Evolutionary conservation across 2,888 invertebrate species (phyloP).

Genomic region (Acrocera orbiculus): DNA sequence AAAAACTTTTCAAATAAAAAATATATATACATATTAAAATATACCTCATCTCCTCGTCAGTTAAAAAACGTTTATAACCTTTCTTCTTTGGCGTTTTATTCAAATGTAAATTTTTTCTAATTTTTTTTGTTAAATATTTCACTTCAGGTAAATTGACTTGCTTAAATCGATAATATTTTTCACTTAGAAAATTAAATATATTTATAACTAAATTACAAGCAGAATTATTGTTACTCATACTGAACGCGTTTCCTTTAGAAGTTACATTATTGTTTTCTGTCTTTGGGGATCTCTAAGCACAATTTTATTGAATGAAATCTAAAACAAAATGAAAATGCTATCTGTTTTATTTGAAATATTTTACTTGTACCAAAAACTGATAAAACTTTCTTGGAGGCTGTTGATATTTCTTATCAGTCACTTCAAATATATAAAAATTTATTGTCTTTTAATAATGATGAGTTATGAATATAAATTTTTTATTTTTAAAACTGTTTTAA

Average conservation of each 20-base stretch:
- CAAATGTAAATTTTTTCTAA: constrained; percentile 23
- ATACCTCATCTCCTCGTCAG: constrained; percentile 55
- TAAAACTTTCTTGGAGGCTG: too few relatives aligned
- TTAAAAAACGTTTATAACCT: constrained; percentile 45
- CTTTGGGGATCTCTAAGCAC: too few relatives aligned
- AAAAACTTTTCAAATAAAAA: too few relatives aligned
- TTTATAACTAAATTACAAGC: constrained; percentile 11
- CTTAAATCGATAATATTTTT: constrained; percentile 12
- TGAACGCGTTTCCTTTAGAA: constrained; percentile 1
- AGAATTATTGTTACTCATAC: constrained; percentile 1
- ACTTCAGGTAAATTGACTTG: constrained; percentile 10
- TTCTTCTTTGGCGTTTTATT: constrained; percentile 34
- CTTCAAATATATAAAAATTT: too few relatives aligned
- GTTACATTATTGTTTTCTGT: constrained; percentile 6
- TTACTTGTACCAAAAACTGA: too few relatives aligned
- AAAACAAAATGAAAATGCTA: too few relatives aligned
- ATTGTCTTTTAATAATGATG: too few relatives aligned
- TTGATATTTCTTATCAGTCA: too few relatives aligned
- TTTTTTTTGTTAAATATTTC: constrained; percentile 15
- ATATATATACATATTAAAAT: neutral
- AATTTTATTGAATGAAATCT: too few relatives aligned
- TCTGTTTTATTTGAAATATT: too few relatives aligned
- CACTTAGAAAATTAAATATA: constrained; percentile 12
- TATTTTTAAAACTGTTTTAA: too few relatives aligned
- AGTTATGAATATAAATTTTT: too few relatives aligned